Percentiles rank a stretch among this genome's conserved stretches.
These are phyloP conservation scores for Apamea epomidion DNA, from an alignment of 2,888 invertebrate genomes.

Conservation along the genomic window DNA sequence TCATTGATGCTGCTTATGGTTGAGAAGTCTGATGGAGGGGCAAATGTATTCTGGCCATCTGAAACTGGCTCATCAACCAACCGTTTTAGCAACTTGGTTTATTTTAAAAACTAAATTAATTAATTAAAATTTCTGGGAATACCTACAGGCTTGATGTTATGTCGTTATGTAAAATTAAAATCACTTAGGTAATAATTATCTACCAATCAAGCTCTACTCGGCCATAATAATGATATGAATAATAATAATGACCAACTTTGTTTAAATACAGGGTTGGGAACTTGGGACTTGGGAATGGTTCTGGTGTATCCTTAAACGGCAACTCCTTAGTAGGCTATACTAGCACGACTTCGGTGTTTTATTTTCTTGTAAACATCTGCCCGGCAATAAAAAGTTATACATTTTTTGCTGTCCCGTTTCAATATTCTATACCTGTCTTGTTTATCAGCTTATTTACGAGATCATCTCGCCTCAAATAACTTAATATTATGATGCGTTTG, in stretches of 20 bases:
- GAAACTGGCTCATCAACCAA: too few species aligned
- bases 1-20: slow-evolving; percentile 6
- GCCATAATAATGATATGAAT: too few species aligned
- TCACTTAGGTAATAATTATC: too few species aligned
- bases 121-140: too few species aligned
- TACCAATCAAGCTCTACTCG: too few species aligned
- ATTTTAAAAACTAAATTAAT: not conserved
- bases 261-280: slow-evolving; percentile 4
- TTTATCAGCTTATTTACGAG: slow-evolving; percentile 58
- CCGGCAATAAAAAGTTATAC: slow-evolving; percentile 7
- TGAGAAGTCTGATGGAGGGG: not conserved
- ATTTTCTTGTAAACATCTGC: slow-evolving; percentile 32
- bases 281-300: not conserved
- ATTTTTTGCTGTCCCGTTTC: slow-evolving; percentile 20
- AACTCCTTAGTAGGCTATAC: slow-evolving; percentile 5
- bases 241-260: not conserved
- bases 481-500: slow-evolving; percentile 70
- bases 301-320: slow-evolving; percentile 4
- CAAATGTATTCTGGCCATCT: not conserved
- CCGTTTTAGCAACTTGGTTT: not conserved
- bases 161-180: too few species aligned
- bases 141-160: too few species aligned
- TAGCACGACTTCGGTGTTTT: slow-evolving; percentile 23
- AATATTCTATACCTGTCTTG: slow-evolving; percentile 29
- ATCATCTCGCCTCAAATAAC: slow-evolving; percentile 68